Base-by-base conservation (phyloP, 1,140 invertebrate species). In the Papilio xuthus region DNA sequence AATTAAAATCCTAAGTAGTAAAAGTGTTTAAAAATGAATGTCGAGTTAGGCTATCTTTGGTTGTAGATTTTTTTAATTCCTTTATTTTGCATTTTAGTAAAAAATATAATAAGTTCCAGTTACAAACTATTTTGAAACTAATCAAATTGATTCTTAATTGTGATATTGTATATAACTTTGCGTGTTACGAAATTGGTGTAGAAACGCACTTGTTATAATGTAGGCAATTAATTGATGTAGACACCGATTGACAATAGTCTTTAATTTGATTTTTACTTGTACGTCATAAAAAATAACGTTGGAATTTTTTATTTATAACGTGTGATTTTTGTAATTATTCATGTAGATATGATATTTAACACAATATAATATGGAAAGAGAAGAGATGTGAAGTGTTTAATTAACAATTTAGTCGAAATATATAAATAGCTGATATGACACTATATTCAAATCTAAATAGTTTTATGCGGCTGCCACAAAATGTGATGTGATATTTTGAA, bases 171-270 rank as follows among this genome's bases (percentile, higher is more conserved):
- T 56, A 79, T 81, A 79, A 73, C 37, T 73, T 47, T 73, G 20
- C 60, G 26, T 41, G 71, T 73, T 63, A 71, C 47, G 63, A 76
- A 71, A 79, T 77, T 76, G 37, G 56, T 60, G 37, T 77, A 81
- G 42, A 70, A 71, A 76, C 73, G 56, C 77, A 73, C 71, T 60
- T 81, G 74, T 81, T 81, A 77, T 70, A 76, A n/a, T 56, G 70
- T 84, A 82, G 70, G 18, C 75, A 81, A 78, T 77, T 37, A 67
- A 60, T 81, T 18, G 47, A 73, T 23, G n/a, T 73, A 73, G 71
- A 23, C 42, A 77, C 78, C 53, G 72, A 78, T 82, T 74, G 83
- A 84, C 81, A 84, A 84, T 84, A 81, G 82, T 44, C 18, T 79
- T 79, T 81, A 73, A 47, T 50, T 73, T 73, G 37, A 73, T 73